phyloP scores from a whole-genome alignment of 2,113 vertebrate species.

The Craseonycteris thonglongyai region DNA sequence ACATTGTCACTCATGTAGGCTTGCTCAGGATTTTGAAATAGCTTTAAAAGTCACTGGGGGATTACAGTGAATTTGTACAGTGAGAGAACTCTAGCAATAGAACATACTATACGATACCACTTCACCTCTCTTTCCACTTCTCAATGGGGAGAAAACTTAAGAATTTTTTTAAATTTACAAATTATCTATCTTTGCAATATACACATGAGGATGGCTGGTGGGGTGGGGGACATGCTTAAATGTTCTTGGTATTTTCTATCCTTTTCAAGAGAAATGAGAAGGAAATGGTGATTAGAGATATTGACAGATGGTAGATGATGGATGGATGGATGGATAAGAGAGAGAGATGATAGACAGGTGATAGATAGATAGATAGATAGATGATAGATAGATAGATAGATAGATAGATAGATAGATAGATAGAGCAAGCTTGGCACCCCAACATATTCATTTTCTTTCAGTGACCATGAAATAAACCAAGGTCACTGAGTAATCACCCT shows the following conservation, averaged over 20 bases:
- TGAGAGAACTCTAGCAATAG: background rate
- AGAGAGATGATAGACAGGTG: background rate
- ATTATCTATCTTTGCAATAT: background rate
- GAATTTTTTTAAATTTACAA: background rate
- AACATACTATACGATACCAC: no score
- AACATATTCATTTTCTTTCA: background rate
- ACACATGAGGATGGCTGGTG: background rate
- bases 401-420: no score
- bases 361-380: background rate
- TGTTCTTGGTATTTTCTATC: background rate
- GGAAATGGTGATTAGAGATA: background rate
- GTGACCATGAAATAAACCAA: background rate
- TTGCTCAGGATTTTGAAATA: background rate
- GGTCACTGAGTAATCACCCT: background rate
- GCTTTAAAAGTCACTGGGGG: background rate
- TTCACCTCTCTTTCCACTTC: background rate
- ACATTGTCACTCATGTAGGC: background rate
- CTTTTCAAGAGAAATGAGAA: background rate
- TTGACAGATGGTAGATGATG: background rate
- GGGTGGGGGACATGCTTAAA: background rate
- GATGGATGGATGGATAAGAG: background rate
- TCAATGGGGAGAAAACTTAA: background rate
- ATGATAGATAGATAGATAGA: background rate
- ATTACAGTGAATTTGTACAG: background rate
- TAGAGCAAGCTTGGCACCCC: background rate